Base-by-base conservation (phyloP, 1,140 invertebrate genomes). In the Drosophila arizonae region DNA sequence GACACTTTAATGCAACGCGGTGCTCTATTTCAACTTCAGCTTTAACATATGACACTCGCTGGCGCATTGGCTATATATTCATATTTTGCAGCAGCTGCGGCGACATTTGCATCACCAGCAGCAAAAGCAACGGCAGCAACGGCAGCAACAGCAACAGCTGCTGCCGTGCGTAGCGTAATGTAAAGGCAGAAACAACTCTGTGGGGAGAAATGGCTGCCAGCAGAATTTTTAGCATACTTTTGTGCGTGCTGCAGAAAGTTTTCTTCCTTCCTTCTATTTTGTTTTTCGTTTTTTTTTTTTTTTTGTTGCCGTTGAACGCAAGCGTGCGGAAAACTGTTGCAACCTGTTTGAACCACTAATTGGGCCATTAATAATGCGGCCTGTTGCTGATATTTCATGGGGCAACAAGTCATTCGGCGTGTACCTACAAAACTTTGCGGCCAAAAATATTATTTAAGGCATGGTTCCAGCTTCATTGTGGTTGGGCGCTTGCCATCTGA, bases 351-450 rank as follows among this genome's bases (percentile, higher is more conserved):
- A 58, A 54, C 60, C 72, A 78, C 76, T 86, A 86, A 86, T 86
- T 86, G 82, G 76, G 64, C 79, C 81, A 86, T 86, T 82, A 79
- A 86, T 87, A 82, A 81, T 87, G 60, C 28, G 50, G 30, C 56
- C 61, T 68, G 56, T 54, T 72, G 55, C 58, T 67, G 69, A 72
- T 67, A 60, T 72, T 67, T 66, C 54, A 58, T 46, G 13, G 52
- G 81, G 68, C 81, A 77, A 85, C 62, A 80, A 80, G 81, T 77
- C 77, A 77, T 41, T 58, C 48, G 15, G 3, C 55, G 21, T 61
- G 69, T 64, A 54, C 51, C 63, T 26, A 52, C 50, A 73, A 46
- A 76, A 76, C 57, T 66, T 72, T 58, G 21, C 30, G 56, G 66
- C 56, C 60, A 41, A 48, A 48, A 61, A 68, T 72, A 72, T 68